Percentiles rank a stretch among this genome's conserved stretches.
These are phyloP conservation scores for Chrysopa pallens DNA, from an alignment of 1,140 invertebrate species.

Conservation along the genomic window DNA sequence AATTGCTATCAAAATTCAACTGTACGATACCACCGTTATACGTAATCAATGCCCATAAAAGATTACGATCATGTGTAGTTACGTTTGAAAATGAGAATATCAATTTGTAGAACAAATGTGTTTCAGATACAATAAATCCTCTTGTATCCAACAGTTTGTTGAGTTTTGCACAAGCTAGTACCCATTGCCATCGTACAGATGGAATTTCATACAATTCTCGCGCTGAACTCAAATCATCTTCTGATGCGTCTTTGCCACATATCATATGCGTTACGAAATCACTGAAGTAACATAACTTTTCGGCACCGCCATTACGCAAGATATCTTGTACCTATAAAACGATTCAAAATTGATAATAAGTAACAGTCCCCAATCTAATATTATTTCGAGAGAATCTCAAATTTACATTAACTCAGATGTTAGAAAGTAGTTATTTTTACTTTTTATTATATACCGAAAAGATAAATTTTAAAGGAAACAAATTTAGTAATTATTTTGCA, in stretches of 20 bases:
- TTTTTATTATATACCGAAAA: no score
- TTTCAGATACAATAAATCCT: slow-evolving; percentile 23
- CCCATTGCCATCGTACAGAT: slow-evolving; percentile 70
- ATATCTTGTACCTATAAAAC: slow-evolving; percentile 53
- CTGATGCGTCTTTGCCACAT: slow-evolving; percentile 57
- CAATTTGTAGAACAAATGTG: slow-evolving; percentile 52
- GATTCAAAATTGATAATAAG: no score
- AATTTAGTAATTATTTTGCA: no score
- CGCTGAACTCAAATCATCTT: slow-evolving; percentile 65
- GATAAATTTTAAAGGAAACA: no score
- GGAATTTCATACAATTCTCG: slow-evolving; percentile 83
- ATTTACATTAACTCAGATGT: no score
- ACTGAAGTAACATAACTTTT: slow-evolving; percentile 63
- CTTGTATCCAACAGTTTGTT: slow-evolving; percentile 28
- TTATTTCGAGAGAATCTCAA: no score
- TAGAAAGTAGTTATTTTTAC: no score
- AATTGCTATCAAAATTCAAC: slow-evolving; percentile 43
- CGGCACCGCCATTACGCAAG: slow-evolving; percentile 65
- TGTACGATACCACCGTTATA: slow-evolving; percentile 62
- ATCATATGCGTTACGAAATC: slow-evolving; percentile 81
- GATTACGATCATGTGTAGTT: slow-evolving; percentile 40
- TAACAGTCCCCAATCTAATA: no score
- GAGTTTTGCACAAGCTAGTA: slow-evolving; percentile 41
- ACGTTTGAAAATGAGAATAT: slow-evolving; percentile 53
- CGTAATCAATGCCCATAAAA: slow-evolving; percentile 61